Conservation (phyloP, 2,113 vertebrate species). For the Prionailurus bengalensis region DNA sequence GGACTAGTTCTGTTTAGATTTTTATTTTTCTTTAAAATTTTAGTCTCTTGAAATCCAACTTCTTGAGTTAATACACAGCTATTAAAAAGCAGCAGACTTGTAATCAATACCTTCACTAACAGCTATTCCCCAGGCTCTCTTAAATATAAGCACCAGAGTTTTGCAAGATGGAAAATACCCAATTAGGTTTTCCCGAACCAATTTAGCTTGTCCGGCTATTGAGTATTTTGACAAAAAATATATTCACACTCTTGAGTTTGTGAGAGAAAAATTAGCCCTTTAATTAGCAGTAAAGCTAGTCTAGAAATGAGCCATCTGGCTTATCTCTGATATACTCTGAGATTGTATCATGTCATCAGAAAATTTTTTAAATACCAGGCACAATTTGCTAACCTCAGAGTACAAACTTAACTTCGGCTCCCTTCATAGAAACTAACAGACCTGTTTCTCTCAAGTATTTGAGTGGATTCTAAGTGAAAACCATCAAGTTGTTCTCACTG, state of each 20-base stretch:
- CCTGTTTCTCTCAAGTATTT: neutral
- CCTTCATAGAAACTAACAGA: neutral
- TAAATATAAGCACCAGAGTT: slow-evolving; percentile 67
- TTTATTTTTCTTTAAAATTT: slow-evolving; percentile 47
- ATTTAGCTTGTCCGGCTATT: slow-evolving; percentile 73
- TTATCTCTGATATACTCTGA: slow-evolving; percentile 27
- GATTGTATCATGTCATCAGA: slow-evolving; percentile 52
- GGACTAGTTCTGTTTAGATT: neutral
- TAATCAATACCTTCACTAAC: slow-evolving; percentile 73
- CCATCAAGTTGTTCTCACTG: neutral
- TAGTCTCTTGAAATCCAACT: slow-evolving; percentile 59
- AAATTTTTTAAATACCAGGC: neutral
- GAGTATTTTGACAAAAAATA: slow-evolving; percentile 81
- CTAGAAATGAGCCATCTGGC: slow-evolving; percentile 73
- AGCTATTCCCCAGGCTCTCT: slow-evolving; percentile 68
- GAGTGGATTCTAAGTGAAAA: neutral
- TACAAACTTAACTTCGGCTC: neutral
- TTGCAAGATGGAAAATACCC: slow-evolving; percentile 67
- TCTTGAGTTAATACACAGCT: slow-evolving; percentile 39
- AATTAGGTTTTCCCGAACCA: slow-evolving; percentile 69
- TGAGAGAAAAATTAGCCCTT: slow-evolving; percentile 68
- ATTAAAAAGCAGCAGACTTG: slow-evolving; percentile 61
- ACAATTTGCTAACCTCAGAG: slow-evolving; percentile 31
- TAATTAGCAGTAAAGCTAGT: slow-evolving; percentile 73
- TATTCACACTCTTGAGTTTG: slow-evolving; percentile 51